These are phyloP conservation scores for Sitobion miscanthi DNA, from an alignment of 1,140 invertebrate species.

Conservation along the genomic window DNA sequence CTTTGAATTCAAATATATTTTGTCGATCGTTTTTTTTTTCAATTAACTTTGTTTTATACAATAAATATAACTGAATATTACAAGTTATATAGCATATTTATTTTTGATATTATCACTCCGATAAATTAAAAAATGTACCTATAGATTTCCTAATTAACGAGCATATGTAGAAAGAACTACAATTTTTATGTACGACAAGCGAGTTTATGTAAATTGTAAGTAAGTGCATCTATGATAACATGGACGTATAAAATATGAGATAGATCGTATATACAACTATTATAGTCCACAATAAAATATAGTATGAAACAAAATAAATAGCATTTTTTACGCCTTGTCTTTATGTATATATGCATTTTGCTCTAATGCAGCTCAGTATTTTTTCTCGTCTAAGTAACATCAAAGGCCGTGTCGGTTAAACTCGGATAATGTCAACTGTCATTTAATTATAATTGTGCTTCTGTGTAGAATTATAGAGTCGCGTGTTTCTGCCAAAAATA, in stretches of 20 bases:
- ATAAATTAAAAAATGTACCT: neutral
- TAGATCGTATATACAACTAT: neutral
- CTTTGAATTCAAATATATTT: neutral
- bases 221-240: neutral
- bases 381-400: neutral
- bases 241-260: neutral
- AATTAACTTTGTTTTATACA: neutral
- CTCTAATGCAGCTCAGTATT: neutral
- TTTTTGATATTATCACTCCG: neutral
- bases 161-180: neutral
- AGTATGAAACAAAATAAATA: neutral
- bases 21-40: neutral
- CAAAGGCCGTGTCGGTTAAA: neutral
- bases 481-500: neutral
- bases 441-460: constrained; percentile 3
- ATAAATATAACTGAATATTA: neutral
- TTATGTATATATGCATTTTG: neutral
- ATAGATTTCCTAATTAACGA: neutral
- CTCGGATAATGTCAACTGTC: constrained; percentile 1
- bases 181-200: neutral
- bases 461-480: neutral
- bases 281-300: neutral
- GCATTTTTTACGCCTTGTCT: neutral
- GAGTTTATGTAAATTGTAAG: neutral
- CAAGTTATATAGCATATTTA: neutral